A percentile compares a stretch with the other conserved stretches of the same genome.
phyloP scores from a whole-genome alignment of 2,113 vertebrate genomes.

The Corythoichthys haematopterus region DNA sequence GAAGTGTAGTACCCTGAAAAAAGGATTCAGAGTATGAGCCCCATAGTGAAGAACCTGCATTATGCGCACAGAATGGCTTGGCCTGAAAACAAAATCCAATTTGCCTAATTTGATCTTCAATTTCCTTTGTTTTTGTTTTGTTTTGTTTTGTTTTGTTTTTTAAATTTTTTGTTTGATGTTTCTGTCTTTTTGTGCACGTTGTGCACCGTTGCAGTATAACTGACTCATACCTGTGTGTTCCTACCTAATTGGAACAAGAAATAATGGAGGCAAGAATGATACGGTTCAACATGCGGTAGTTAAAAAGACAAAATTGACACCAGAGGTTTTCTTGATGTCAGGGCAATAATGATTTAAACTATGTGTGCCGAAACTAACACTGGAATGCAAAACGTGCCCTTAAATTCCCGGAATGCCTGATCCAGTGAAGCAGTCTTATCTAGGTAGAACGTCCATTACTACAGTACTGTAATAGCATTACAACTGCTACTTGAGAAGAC shows the following conservation, averaged over 20 bases:
- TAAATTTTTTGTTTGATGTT: not conserved
- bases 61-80: not conserved
- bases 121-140: not conserved
- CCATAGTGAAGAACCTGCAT: not conserved
- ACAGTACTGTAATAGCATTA: not conserved
- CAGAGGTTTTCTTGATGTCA: not conserved
- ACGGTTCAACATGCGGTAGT: not conserved
- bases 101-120: not conserved
- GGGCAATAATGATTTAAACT: not conserved
- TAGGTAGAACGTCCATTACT: not conserved
- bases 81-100: not conserved
- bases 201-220: not conserved
- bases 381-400: not conserved
- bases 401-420: not conserved
- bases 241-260: not conserved
- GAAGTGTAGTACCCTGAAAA: not conserved
- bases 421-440: not conserved
- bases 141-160: not conserved
- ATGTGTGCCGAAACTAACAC: not conserved
- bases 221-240: not conserved
- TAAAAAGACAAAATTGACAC: not conserved
- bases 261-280: not conserved
- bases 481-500: not conserved
- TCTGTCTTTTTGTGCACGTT: not conserved
- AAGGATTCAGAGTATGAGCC: not conserved